A percentile compares a stretch with the other conserved stretches of the same genome.
These are phyloP conservation scores for Scaeva pyrastri DNA, from an alignment of 2,888 invertebrate species.

Conservation along the genomic window DNA sequence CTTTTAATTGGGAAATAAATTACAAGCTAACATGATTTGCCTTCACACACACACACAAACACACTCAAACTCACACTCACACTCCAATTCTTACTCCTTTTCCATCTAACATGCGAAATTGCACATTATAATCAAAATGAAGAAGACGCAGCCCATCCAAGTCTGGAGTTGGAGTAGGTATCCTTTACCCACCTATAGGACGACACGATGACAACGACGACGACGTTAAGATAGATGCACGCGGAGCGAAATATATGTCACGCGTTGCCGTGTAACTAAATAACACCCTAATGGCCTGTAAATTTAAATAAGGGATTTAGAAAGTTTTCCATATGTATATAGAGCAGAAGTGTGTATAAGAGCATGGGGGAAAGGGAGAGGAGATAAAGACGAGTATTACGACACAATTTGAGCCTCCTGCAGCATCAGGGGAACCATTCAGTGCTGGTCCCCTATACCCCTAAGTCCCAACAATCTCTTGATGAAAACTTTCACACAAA, in stretches of 20 bases:
- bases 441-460: background rate
- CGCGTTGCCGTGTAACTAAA: conserved; percentile 66
- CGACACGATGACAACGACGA: no score
- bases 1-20: conserved; percentile 73
- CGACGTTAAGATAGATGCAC: conserved; percentile 21
- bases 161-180: no score
- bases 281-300: conserved; percentile 72
- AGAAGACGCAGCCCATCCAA: conserved; percentile 2
- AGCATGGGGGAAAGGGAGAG: no score
- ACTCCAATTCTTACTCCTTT: no score
- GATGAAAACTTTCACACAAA: conserved; percentile 56
- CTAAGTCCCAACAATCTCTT: background rate
- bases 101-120: conserved; percentile 43
- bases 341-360: background rate
- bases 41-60: conserved; percentile 13
- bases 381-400: conserved; percentile 12
- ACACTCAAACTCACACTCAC: background rate
- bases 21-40: conserved; percentile 59
- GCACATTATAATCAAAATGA: conserved; percentile 45
- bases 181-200: no score
- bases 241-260: conserved; percentile 50
- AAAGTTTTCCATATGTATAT: conserved; percentile 40
- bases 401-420: background rate
- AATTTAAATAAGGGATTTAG: conserved; percentile 71
- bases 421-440: background rate